Conservation (phyloP, 2,113 vertebrate species). For the Tragelaphus buxtoni region DNA sequence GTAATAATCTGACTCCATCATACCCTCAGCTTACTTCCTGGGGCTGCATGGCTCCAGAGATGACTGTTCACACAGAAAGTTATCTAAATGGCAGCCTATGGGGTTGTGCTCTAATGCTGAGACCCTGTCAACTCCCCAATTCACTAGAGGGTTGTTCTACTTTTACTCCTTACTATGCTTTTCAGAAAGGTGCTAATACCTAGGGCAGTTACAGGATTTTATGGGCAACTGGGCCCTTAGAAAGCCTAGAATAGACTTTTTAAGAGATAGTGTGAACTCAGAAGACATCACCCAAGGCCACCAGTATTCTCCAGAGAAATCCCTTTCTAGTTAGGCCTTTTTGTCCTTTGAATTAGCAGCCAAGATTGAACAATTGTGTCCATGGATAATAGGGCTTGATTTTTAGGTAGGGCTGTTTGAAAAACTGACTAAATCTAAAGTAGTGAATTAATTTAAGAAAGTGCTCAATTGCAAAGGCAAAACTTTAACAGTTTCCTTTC, state of each 20-base stretch:
- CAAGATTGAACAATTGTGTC: background rate
- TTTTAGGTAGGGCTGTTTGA: background rate
- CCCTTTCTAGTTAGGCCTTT: background rate
- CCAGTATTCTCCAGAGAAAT: background rate
- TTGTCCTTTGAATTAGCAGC: constrained; percentile 11
- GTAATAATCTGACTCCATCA: background rate
- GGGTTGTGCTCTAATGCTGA: background rate
- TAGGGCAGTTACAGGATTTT: background rate
- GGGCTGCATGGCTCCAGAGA: background rate
- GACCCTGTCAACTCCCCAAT: accelerated
- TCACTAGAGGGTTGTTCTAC: background rate
- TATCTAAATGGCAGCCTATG: background rate
- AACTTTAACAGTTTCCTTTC: background rate
- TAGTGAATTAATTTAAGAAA: constrained; percentile 35
- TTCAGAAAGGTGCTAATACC: background rate
- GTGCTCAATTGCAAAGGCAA: background rate
- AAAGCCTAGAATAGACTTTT: background rate
- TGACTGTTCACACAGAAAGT: background rate
- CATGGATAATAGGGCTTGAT: constrained; percentile 1
- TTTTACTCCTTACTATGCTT: background rate
- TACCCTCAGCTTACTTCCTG: background rate
- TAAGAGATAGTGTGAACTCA: background rate
- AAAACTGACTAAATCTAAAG: constrained; percentile 7
- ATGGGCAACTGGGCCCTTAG: background rate
- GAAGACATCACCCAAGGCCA: background rate